A percentile compares a stretch with the other conserved stretches of the same genome.
Evolutionary conservation across 2,888 invertebrate genomes (phyloP).

Genomic region (Caradrina clavipalpis): DNA sequence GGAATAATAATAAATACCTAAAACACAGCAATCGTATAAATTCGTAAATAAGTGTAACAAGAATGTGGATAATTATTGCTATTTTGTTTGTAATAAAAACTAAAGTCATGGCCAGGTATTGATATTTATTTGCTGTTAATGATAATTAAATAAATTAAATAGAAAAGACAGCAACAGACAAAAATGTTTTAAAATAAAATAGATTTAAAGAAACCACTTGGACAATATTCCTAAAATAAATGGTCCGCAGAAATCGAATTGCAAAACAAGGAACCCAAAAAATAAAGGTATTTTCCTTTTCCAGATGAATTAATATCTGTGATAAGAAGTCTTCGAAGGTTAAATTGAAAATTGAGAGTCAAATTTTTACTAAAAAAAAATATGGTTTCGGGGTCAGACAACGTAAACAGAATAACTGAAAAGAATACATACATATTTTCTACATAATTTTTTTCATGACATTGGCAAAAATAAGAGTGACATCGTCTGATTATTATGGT

Average conservation of each 20-base stretch:
- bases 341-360: constrained; percentile 72
- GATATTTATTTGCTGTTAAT: constrained; percentile 36
- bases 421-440: constrained; percentile 60
- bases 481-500: constrained; percentile 25
- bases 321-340: constrained; percentile 66
- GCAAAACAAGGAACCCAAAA: neutral
- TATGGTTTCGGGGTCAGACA: constrained; percentile 67
- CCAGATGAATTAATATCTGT: constrained; percentile 63
- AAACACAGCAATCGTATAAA: neutral
- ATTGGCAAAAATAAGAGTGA: constrained; percentile 52
- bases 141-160: constrained; percentile 2
- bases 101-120: constrained; percentile 52
- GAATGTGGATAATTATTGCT: constrained; percentile 22
- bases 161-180: no score
- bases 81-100: constrained; percentile 15
- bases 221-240: neutral
- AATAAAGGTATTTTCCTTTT: constrained; percentile 15
- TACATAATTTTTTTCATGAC: constrained; percentile 47
- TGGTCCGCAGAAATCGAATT: neutral
- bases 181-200: no score
- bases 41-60: constrained; percentile 31
- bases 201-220: neutral
- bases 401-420: constrained; percentile 54
- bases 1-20: no score
- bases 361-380: constrained; percentile 69